Evolutionary conservation across 2,113 vertebrate species (phyloP).

Genomic region (Trematomus loennbergii): DNA sequence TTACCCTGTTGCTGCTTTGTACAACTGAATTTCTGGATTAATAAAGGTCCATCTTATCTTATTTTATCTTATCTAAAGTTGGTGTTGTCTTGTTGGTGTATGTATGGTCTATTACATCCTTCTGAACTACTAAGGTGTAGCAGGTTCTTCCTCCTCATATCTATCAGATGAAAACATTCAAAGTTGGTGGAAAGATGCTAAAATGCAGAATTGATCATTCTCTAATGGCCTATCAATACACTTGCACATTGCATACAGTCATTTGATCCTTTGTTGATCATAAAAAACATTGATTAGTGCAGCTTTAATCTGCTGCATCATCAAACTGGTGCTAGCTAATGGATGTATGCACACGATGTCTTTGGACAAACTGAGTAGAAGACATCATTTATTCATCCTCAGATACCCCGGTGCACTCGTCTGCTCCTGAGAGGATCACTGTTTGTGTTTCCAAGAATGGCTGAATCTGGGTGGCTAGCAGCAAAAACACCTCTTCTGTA

Average conservation of each 20-base stretch:
- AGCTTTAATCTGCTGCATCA: background rate
- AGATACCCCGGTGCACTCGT: background rate
- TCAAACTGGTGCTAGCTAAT: background rate
- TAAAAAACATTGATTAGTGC: background rate
- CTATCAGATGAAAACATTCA: no score
- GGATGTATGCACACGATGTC: no score
- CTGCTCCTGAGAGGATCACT: constrained; percentile 12
- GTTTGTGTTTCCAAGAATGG: constrained; percentile 20
- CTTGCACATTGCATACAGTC: background rate
- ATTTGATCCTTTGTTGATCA: background rate
- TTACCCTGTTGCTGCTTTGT: no score
- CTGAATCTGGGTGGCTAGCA: constrained; percentile 31
- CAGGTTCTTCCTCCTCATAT: no score
- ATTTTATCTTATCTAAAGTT: no score
- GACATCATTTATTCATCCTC: background rate
- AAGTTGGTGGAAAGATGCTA: no score
- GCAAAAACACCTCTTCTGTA: constrained; percentile 57
- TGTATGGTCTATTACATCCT: no score
- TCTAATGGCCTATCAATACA: background rate
- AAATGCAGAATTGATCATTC: background rate
- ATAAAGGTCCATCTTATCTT: no score
- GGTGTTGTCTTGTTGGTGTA: no score
- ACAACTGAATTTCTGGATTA: no score
- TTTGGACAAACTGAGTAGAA: background rate
- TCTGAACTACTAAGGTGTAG: no score